These are phyloP conservation scores for Muscicapa striata DNA, from an alignment of 2,797 vertebrate genomes.

Conservation along the genomic window DNA sequence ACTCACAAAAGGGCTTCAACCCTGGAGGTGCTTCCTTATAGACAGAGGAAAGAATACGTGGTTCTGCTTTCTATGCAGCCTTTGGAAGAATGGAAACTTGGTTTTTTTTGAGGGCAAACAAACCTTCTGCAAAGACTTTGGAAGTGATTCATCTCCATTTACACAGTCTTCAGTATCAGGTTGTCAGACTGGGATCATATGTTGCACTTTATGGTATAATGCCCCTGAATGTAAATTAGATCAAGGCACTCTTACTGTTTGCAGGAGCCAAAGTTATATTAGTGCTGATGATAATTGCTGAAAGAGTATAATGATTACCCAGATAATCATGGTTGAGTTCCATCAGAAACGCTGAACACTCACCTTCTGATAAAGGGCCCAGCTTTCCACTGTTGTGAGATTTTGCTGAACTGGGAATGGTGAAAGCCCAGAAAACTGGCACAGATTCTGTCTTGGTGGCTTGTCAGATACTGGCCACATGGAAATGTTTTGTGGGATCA, in stretches of 20 bases:
- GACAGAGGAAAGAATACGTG: neutral
- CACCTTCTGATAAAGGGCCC: neutral
- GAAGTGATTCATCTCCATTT: slow-evolving; percentile 4
- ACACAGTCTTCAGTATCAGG: neutral
- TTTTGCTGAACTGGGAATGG: neutral
- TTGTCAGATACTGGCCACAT: neutral
- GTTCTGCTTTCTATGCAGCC: neutral
- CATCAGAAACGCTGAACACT: neutral
- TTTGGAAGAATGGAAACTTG: neutral
- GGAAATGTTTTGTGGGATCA: neutral
- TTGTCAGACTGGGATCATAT: neutral
- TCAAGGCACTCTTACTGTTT: neutral
- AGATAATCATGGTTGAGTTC: neutral
- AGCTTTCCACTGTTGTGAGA: neutral
- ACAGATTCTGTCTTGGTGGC: neutral
- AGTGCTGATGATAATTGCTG: neutral
- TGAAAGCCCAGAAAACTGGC: neutral
- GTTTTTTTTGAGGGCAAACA: neutral
- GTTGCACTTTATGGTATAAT: neutral
- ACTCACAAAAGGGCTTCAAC: neutral
- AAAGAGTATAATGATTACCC: neutral
- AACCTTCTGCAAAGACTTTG: neutral
- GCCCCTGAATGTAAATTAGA: neutral
- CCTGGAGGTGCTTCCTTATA: neutral
- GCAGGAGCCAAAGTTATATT: neutral